A percentile compares a stretch with the other conserved stretches of the same genome.
Conservation (phyloP, 2,888 invertebrate genomes). For the Taphrorychus bicolor region DNA sequence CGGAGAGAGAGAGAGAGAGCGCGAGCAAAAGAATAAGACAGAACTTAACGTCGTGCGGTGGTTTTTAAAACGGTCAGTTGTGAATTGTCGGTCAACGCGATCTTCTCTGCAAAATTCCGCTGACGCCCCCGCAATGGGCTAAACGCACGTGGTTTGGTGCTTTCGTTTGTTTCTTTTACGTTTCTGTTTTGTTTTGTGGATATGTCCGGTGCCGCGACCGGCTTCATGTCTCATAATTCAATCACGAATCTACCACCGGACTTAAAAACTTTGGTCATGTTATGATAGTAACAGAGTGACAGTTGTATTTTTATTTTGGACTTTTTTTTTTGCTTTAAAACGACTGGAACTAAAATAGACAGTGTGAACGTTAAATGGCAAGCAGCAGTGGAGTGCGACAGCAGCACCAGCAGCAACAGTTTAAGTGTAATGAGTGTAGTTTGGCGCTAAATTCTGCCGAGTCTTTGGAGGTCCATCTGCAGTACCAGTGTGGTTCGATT, state of each 20-base stretch:
- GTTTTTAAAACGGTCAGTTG: background rate
- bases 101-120: slow-evolving; percentile 14
- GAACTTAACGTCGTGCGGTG: slow-evolving; percentile 20
- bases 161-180: slow-evolving; percentile 22
- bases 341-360: slow-evolving; percentile 36
- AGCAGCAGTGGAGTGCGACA: slow-evolving; percentile 50
- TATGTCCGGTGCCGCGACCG: slow-evolving; percentile 47
- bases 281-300: slow-evolving; percentile 60
- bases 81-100: slow-evolving; percentile 15
- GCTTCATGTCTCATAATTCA: slow-evolving; percentile 22
- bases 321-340: slow-evolving; percentile 48
- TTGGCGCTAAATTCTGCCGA: slow-evolving; percentile 77
- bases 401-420: slow-evolving; percentile 61
- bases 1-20: slow-evolving; percentile 46
- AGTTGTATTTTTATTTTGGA: slow-evolving; percentile 58
- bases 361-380: slow-evolving; percentile 53
- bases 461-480: slow-evolving; percentile 80
- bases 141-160: slow-evolving; percentile 41
- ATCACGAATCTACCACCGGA: slow-evolving; percentile 52
- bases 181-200: slow-evolving; percentile 47
- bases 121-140: slow-evolving; percentile 52
- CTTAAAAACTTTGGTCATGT: slow-evolving; percentile 58
- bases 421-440: slow-evolving; percentile 79
- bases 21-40: slow-evolving; percentile 10
- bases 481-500: slow-evolving; percentile 77